phyloP scores from a whole-genome alignment of 1,140 invertebrate genomes.

The Hylaeus volcanicus region DNA sequence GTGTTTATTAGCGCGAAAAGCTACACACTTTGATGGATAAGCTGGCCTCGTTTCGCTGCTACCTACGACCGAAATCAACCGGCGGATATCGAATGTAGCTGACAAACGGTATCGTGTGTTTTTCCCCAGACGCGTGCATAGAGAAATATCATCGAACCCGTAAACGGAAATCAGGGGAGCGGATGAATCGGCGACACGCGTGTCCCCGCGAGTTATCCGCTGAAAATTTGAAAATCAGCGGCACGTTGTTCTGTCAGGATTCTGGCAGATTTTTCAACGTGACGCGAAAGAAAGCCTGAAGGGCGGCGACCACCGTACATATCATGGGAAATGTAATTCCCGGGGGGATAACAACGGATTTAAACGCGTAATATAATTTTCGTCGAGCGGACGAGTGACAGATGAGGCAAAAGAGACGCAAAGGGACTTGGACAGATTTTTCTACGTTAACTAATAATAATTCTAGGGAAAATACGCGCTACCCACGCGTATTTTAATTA shows the following conservation, averaged over 20 bases:
- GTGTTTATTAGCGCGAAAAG: neutral
- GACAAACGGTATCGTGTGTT: constrained; percentile 3
- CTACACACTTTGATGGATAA: neutral
- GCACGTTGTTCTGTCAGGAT: neutral
- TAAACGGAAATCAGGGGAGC: neutral
- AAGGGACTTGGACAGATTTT: too few relatives aligned
- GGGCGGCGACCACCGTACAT: neutral
- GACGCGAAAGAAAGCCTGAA: neutral
- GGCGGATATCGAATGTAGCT: neutral
- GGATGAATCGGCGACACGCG: neutral
- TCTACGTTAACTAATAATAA: too few relatives aligned
- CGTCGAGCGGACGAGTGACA: neutral
- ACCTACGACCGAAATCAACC: neutral
- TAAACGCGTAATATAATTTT: neutral
- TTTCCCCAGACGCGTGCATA: neutral
- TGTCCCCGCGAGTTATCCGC: neutral
- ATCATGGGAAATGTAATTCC: neutral
- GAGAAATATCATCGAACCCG: neutral
- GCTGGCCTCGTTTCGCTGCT: too few relatives aligned
- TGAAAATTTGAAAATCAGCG: neutral
- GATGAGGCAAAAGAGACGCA: neutral
- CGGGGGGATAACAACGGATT: neutral
- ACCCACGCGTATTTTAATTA: too few relatives aligned
- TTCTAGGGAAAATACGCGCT: too few relatives aligned
- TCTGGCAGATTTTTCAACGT: neutral